phyloP scores from a whole-genome alignment of 2,797 vertebrate genomes.

The Labeo calbasu region DNA sequence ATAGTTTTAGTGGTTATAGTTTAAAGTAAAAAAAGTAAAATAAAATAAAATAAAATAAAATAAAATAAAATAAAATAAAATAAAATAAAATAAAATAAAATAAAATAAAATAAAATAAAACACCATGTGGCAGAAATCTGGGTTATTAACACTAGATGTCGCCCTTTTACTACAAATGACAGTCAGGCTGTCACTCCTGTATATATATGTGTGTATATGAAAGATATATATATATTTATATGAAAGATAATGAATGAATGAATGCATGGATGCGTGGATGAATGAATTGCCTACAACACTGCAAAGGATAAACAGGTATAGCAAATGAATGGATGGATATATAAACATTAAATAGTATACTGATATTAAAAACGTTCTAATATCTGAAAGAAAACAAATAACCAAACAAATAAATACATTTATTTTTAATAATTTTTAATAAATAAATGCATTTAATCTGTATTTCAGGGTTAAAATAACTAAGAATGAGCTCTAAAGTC shows the following conservation, averaged over 20 bases:
- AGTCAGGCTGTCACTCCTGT: not conserved
- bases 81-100: not conserved
- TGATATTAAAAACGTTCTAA: not conserved
- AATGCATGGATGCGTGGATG: not conserved
- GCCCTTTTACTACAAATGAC: not conserved
- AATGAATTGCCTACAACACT: not conserved
- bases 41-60: no score
- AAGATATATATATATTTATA: no score
- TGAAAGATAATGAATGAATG: not conserved
- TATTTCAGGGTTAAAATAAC: not conserved
- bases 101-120: not conserved
- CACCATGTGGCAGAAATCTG: not conserved
- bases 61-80: not conserved
- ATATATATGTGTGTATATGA: no score
- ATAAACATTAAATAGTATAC: no score
- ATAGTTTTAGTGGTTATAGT: not conserved
- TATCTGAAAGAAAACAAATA: no score
- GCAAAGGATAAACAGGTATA: no score
- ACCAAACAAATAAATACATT: no score
- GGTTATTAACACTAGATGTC: slow-evolving; percentile 23
- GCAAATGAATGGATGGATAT: no score
- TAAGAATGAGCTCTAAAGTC: not conserved
- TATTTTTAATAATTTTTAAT: no score
- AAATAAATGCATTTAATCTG: not conserved
- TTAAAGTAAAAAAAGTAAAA: no score